These are phyloP conservation scores for Noctua janthina DNA, from an alignment of 2,888 invertebrate species.

Conservation along the genomic window DNA sequence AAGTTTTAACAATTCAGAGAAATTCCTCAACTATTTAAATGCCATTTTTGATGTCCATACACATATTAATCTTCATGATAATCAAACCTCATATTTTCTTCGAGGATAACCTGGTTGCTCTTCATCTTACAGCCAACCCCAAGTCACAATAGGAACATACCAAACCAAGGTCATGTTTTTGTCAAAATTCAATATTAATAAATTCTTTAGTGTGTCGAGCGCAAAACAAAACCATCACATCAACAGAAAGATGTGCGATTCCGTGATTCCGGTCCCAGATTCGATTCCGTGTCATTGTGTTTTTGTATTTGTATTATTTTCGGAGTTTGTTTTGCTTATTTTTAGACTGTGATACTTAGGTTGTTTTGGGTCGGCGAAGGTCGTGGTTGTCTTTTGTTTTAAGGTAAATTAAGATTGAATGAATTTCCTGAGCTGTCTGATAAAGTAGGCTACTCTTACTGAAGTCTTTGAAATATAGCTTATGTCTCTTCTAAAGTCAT, in stretches of 20 bases:
- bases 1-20: too few species aligned
- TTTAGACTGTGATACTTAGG: constrained; percentile 25
- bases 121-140: not conserved
- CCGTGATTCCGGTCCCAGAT: constrained; percentile 77
- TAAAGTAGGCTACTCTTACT: too few species aligned
- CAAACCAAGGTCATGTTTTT: constrained; percentile 74
- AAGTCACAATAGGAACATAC: constrained; percentile 52
- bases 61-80: too few species aligned
- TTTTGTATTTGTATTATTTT: constrained; percentile 54
- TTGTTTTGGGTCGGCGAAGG: constrained; percentile 23
- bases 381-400: constrained; percentile 5
- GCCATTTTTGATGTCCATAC: too few species aligned
- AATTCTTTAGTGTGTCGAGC: constrained; percentile 68
- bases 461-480: too few species aligned
- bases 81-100: too few species aligned
- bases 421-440: not conserved
- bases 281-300: constrained; percentile 61
- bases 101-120: not conserved
- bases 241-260: constrained; percentile 72
- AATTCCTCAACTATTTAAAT: too few species aligned
- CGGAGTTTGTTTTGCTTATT: constrained; percentile 10
- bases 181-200: constrained; percentile 81
- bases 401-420: constrained; percentile 3
- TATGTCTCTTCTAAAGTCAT: too few species aligned
- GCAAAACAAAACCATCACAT: constrained; percentile 69